Evolutionary conservation across 1,140 invertebrate species (phyloP).

Genomic region (Tachypleus tridentatus): DNA sequence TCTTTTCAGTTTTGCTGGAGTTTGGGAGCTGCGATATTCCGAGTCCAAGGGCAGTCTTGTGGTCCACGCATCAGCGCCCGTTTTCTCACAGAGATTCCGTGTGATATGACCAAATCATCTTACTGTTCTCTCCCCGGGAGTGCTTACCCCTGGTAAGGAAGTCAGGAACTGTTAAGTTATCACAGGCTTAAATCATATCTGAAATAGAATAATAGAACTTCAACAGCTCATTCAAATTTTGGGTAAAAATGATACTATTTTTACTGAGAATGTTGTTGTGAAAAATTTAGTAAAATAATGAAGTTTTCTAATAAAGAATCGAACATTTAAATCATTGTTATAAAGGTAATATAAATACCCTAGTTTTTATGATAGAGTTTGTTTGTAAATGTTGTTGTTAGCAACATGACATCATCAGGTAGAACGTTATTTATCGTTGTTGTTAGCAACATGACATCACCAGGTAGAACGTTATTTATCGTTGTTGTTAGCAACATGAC

Average conservation of each 20-base stretch:
- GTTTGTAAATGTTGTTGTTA: no score
- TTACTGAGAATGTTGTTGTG: background rate
- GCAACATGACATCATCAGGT: no score
- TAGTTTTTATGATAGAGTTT: no score
- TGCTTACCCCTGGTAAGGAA: slow-evolving; percentile 60
- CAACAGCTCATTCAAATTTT: background rate
- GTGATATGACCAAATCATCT: slow-evolving; percentile 28
- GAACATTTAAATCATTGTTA: no score
- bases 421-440: no score
- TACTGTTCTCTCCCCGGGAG: slow-evolving; percentile 68
- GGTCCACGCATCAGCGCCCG: slow-evolving; percentile 23
- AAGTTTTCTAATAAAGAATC: no score
- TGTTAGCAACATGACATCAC: no score
- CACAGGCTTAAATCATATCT: background rate
- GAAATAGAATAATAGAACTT: background rate
- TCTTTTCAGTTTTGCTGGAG: no score
- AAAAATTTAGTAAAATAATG: background rate
- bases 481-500: no score
- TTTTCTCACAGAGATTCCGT: slow-evolving; percentile 27
- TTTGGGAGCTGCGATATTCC: no score
- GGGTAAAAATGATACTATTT: background rate
- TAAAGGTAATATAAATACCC: no score
- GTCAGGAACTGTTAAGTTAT: slow-evolving; percentile 4
- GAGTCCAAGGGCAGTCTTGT: slow-evolving; percentile 15
- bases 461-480: no score